Conservation (phyloP, 2,888 invertebrate species). For the Heliconius aoede region DNA sequence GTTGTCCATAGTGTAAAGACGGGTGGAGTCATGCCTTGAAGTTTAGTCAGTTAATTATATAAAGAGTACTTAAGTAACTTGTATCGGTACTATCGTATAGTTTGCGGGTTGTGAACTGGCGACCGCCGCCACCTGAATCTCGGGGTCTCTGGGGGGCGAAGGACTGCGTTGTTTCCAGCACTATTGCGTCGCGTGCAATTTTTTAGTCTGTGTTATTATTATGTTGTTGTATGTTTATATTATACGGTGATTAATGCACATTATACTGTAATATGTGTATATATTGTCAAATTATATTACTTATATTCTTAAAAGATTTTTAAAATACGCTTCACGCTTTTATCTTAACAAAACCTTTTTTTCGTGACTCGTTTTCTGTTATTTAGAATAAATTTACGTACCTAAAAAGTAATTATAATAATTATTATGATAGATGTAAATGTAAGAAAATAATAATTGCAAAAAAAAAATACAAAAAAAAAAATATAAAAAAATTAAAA, state of each 20-base stretch:
- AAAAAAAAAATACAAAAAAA: slow-evolving; percentile 56
- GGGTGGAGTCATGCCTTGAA: slow-evolving; percentile 81
- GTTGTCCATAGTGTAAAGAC: slow-evolving; percentile 81
- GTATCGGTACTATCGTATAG: slow-evolving; percentile 45
- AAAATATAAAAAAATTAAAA: slow-evolving; percentile 59
- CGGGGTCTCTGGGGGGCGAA: slow-evolving; percentile 80
- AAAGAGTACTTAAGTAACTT: slow-evolving; percentile 80
- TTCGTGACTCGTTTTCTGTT: slow-evolving; percentile 83
- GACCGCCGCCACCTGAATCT: slow-evolving; percentile 73
- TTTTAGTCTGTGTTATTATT: slow-evolving; percentile 82
- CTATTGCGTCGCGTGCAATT: slow-evolving; percentile 80
- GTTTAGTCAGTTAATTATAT: slow-evolving; percentile 80
- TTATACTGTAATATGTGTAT: slow-evolving; percentile 79
- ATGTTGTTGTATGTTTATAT: slow-evolving; percentile 84
- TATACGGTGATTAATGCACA: too few species aligned
- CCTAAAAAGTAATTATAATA: slow-evolving; percentile 83
- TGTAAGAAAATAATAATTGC: slow-evolving; percentile 56
- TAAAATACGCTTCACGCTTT: slow-evolving; percentile 81
- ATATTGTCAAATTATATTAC: slow-evolving; percentile 74
- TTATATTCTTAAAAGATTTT: slow-evolving; percentile 77
- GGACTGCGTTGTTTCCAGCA: slow-evolving; percentile 80
- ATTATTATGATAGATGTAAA: slow-evolving; percentile 73
- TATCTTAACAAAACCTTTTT: slow-evolving; percentile 72
- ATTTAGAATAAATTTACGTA: slow-evolving; percentile 84
- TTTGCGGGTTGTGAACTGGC: slow-evolving; percentile 72